These are phyloP conservation scores for Actinostola sp. DNA, from an alignment of 92 coral and sea anemone species.

Conservation along the genomic window DNA sequence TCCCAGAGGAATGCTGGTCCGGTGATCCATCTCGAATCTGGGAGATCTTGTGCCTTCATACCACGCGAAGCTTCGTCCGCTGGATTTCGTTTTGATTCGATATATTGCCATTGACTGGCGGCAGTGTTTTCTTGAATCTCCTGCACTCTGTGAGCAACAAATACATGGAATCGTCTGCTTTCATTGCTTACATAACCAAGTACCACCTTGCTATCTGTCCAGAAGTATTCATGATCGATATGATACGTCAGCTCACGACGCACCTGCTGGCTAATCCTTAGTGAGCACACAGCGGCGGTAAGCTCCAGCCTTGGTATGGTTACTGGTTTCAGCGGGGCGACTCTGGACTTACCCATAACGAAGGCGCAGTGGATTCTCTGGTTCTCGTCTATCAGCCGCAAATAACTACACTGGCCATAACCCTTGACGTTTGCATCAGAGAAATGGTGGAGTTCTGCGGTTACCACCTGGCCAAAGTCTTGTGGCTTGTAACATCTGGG, in stretches of 20 bases:
- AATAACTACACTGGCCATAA: slow-evolving; percentile 56
- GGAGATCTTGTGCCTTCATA: slow-evolving; percentile 23
- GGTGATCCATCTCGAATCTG: slow-evolving; percentile 27
- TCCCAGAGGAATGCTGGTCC: slow-evolving; percentile 54
- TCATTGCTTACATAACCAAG: slow-evolving; percentile 47
- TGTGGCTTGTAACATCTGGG: slow-evolving; percentile 44
- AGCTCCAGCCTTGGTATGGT: slow-evolving; percentile 57
- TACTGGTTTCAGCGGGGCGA: slow-evolving; percentile 46
- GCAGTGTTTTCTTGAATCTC: slow-evolving; percentile 46
- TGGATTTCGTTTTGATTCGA: slow-evolving; percentile 44
- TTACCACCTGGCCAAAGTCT: slow-evolving; percentile 27
- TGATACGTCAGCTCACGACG: slow-evolving; percentile 24
- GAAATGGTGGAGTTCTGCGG: slow-evolving; percentile 43
- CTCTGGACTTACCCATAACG: slow-evolving; percentile 52
- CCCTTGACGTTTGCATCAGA: slow-evolving; percentile 64
- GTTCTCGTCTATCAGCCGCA: slow-evolving; percentile 15
- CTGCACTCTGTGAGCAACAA: slow-evolving; percentile 55
- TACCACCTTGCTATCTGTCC: slow-evolving; percentile 46
- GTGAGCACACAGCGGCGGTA: slow-evolving; percentile 42
- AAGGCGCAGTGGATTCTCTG: slow-evolving; percentile 47
- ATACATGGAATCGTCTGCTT: slow-evolving; percentile 38
- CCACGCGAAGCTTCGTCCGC: slow-evolving; percentile 54
- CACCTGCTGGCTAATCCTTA: slow-evolving; percentile 36
- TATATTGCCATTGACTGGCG: slow-evolving; percentile 46
- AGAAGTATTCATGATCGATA: slow-evolving; percentile 24